Evolutionary conservation across 2,888 invertebrate genomes (phyloP), one percentile per base, ranked within the genome.

Genomic region (Rhorus exstirpatorius): DNA sequence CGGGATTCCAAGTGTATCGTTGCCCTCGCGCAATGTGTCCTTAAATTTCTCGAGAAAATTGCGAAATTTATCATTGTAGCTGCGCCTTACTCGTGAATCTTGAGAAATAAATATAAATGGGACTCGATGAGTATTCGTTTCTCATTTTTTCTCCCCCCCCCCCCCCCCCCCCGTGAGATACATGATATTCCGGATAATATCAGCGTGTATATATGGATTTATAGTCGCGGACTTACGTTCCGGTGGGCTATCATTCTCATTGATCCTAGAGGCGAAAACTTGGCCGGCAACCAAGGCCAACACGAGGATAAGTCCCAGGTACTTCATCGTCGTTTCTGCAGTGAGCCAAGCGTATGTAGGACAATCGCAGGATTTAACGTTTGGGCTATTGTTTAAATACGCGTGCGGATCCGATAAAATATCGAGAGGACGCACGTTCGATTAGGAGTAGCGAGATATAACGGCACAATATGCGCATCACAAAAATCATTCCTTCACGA

Each of bases 1-100:
- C 0, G 91, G 91, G 24, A 92, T 51, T 12, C 86, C 86, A 0
- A 86, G n/a, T 0, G 65, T 60, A 0, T 24, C 7, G 17, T 88
- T 76, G 49, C 90, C 92, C 0, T 79, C 70, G 8, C 88, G 87
- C 6, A 92, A 65, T 0, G 80, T n/a, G 0, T 3, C 1, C 1
- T 65, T 80, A 0, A 89, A 61, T 3, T 77, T 83, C 3, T 84
- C 74, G 10, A 83, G 38, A 44, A 83, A 84, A 4, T 38, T 10
- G 0, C 49, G 19, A 10, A 85, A 63, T 19, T 67, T 75, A 12
- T 77, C 63, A 35, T 1, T 46, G 1, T 53, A 3, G 24, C 35
- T 14, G 1, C 76, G 65, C n/a, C 0, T 41, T 1, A 8, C 17
- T 38, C 17, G 12, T 0, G 1, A 14, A 17, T 44, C 74, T 78